Evolutionary conservation across 2,888 invertebrate genomes (phyloP).

Genomic region (Lasioglossum marginatum): DNA sequence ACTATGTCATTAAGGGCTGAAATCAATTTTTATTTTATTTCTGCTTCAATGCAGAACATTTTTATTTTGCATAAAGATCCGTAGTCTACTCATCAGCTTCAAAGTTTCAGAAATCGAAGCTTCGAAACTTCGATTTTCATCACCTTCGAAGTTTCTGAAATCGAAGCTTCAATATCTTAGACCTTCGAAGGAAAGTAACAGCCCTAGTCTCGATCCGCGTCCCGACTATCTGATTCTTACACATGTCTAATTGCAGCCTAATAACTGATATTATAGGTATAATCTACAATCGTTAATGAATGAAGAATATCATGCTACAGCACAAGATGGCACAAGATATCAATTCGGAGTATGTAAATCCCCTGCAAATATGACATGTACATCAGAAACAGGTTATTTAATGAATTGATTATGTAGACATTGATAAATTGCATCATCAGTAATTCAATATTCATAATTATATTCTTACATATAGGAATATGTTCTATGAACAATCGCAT

Average conservation of each 20-base stretch:
- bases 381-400: conserved; percentile 67
- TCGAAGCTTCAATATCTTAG: too few relatives aligned
- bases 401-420: background rate
- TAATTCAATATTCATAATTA: conserved; percentile 1
- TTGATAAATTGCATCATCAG: conserved; percentile 14
- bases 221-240: background rate
- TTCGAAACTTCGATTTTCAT: too few relatives aligned
- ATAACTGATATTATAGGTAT: conserved; percentile 65
- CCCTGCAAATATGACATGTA: conserved; percentile 62
- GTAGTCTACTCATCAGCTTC: too few relatives aligned
- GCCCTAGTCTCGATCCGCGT: background rate
- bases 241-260: background rate
- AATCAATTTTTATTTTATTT: too few relatives aligned
- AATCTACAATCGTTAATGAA: conserved; percentile 75
- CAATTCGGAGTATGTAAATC: conserved; percentile 75
- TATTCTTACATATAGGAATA: conserved; percentile 69
- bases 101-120: too few relatives aligned
- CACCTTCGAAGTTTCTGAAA: too few relatives aligned
- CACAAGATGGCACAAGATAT: conserved; percentile 63
- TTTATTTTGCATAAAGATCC: too few relatives aligned
- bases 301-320: conserved; percentile 56
- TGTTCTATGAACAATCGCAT: conserved; percentile 68
- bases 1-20: too few relatives aligned
- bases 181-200: too few relatives aligned
- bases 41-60: too few relatives aligned